Evolutionary conservation across 2,888 invertebrate genomes (phyloP), one percentile per base, ranked within the genome.

Genomic region (Anoplius nigerrimus): DNA sequence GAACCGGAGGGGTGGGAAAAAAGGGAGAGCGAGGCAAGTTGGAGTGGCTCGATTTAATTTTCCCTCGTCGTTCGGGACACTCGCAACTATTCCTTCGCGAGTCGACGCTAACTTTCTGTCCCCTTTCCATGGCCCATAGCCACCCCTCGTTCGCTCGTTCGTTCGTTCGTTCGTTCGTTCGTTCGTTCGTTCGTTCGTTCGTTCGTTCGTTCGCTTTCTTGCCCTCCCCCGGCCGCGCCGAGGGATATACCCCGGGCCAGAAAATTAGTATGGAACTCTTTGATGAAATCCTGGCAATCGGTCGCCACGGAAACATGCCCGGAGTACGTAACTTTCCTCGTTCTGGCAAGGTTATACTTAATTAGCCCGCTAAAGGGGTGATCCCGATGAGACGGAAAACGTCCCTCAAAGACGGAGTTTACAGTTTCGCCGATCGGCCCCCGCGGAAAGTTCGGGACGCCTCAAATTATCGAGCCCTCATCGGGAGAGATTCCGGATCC

Each of bases 1-100:
- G n/a, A n/a, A n/a, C n/a, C n/a, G 18, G 43, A 34, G 34, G 48
- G 62, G 43, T 20, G 65, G 61, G 57, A n/a, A 5, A 24, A 53
- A 22, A 20, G 22, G 21, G 53, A 21, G 22, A 21, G 46, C 11
- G 27, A 1, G 8, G 16, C 2, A 48, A 21, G 59, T 45, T 45
- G 5, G 58, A 24, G 27, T 20, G 15, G 59, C 59, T 45, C 57
- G 43, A 46, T 22, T 21, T 48, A 46, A 21, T 48, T 69, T 61
- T 62, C 55, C 21, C 22, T 11, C 61, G 58, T 18, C 54, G 54
- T 54, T 54, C 24, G 54, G 54, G 18, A 34, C 34, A 54, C 45
- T 67, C 58, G 21, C 34, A 34, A 34, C 34, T 34, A 34, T 34
- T 34, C 34, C 34, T 34, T 11, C 34, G 34, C 24, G 53, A 63